These are phyloP conservation scores for Phasianus colchicus DNA, from an alignment of 2,113 vertebrate genomes.

Conservation along the genomic window DNA sequence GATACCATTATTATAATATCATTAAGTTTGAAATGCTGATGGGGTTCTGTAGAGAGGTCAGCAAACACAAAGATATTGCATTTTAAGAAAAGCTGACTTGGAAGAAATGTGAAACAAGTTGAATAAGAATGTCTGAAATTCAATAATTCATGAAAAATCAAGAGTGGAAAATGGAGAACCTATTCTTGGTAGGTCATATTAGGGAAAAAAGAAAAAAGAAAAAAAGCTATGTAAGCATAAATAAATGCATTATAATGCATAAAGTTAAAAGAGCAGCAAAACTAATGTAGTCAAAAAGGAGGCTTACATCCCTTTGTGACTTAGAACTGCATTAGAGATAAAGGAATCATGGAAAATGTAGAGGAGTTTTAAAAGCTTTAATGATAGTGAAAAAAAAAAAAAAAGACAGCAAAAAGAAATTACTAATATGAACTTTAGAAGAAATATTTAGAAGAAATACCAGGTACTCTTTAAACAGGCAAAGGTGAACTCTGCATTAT, in stretches of 20 bases:
- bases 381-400: neutral
- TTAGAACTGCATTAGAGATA: neutral
- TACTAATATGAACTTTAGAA: neutral
- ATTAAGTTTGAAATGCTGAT: constrained; percentile 59
- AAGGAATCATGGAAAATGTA: neutral
- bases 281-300: neutral
- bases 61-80: constrained; percentile 23
- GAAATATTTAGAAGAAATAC: neutral
- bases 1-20: neutral
- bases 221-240: constrained; percentile 28
- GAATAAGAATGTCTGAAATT: constrained; percentile 54
- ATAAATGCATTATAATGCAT: neutral
- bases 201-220: fast-evolving
- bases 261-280: constrained; percentile 24
- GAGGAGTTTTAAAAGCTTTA: neutral
- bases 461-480: neutral
- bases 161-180: constrained; percentile 11
- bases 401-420: neutral
- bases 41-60: constrained; percentile 30
- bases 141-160: constrained; percentile 54
- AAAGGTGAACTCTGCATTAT: neutral
- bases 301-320: neutral
- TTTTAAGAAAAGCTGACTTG: constrained; percentile 56
- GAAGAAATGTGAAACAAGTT: constrained; percentile 21
- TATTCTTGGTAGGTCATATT: constrained; percentile 25